Evolutionary conservation across 2,888 invertebrate genomes (phyloP).

Genomic region (Eristalis arbustorum): DNA sequence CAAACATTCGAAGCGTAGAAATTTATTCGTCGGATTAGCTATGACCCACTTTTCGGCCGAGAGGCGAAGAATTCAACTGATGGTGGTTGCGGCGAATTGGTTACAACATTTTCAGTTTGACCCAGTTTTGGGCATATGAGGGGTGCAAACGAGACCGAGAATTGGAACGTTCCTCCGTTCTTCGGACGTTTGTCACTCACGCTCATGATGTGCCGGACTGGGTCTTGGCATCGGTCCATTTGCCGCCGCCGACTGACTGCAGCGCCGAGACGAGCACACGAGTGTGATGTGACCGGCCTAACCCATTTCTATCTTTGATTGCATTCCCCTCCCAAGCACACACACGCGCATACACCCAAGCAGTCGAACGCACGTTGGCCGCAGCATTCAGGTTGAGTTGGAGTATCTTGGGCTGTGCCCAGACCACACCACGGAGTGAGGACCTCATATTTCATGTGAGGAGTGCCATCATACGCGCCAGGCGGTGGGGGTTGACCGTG

Average conservation of each 20-base stretch:
- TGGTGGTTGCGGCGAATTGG: conserved; percentile 38
- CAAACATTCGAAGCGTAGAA: conserved; percentile 36
- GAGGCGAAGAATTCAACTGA: conserved; percentile 16
- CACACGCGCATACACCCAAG: background rate
- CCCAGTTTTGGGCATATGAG: conserved; percentile 33
- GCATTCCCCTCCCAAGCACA: background rate
- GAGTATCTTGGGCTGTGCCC: background rate
- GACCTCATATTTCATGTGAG: background rate
- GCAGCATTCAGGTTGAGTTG: no score
- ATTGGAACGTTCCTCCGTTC: background rate
- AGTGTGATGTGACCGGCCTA: conserved; percentile 30
- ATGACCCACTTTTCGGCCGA: conserved; percentile 49
- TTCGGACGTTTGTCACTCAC: background rate
- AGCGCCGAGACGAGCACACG: conserved; percentile 27
- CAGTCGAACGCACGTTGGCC: no score
- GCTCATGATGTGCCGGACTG: background rate
- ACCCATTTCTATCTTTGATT: conserved; percentile 32
- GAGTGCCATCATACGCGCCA: background rate
- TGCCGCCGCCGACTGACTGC: background rate
- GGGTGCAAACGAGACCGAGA: background rate
- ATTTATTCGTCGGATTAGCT: conserved; percentile 62
- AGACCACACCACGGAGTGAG: background rate
- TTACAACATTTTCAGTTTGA: conserved; percentile 56
- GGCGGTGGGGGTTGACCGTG: background rate
- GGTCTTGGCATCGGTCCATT: conserved; percentile 49